Evolutionary conservation across 2,888 invertebrate species (phyloP), one percentile per base, ranked within the genome.

Genomic region (Syrphus vitripennis): DNA sequence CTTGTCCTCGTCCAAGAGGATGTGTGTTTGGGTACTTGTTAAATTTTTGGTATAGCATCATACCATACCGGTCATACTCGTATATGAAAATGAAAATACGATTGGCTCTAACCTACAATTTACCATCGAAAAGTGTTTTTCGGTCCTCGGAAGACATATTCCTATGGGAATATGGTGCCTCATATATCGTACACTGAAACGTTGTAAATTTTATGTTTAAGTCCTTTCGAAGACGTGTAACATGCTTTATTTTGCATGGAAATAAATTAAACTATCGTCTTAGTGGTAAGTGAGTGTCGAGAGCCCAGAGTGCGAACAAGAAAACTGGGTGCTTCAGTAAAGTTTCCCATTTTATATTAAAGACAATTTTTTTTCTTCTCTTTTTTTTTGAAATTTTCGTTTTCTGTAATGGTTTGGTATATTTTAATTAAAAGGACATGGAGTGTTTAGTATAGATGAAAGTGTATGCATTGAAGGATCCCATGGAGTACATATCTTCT

Each of bases 261-360:
- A 81, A 81, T 81, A 76, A 76, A 76, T 81, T 81, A 76, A 81
- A 76, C 81, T 81, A 76, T 76, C 76, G 81, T 76, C 81, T 81
- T 81, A 81, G 81, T 67, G 81, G 76, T 76, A 70, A 81, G 81
- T 69, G 75, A 61, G 69, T 45, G 69, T 63, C 48, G 81, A 81
- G 76, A 76, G 34, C 53, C 81, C 45, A 70, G 70, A 81, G 81
- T 81, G 81, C 76, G 70, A 81, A 81, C 81, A 81, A 70, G 76
- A 21, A 75, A 75, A 70, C 53, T 75, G 75, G 75, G 75, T 57
- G 57, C 48, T 59, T 59, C 19, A 53, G 70, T 57, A 42, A 63
- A 55, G 71, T 71, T 79, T 79, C 14, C 37, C 19, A 48, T 59
- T 59, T 24, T 42, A 31, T 37, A 48, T 29, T 50, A 7, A 14